These are phyloP conservation scores for Malaclemys terrapin DNA, from an alignment of 2,113 vertebrate genomes.

Conservation along the genomic window DNA sequence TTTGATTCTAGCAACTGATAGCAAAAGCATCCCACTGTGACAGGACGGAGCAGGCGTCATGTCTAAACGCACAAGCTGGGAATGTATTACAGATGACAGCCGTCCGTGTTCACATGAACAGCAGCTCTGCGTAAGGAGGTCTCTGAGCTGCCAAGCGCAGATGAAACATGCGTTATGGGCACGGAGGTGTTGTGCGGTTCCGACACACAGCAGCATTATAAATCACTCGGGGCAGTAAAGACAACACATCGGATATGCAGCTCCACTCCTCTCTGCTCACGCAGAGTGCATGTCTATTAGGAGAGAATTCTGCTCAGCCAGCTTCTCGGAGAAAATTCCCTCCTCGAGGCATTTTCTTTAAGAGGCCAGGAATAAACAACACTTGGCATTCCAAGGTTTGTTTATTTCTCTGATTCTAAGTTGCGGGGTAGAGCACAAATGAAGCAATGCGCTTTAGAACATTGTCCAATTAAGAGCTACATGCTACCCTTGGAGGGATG, in stretches of 20 bases:
- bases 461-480: neutral
- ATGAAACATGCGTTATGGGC: neutral
- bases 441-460: neutral
- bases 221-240: neutral
- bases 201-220: neutral
- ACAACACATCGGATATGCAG: neutral
- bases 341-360: neutral
- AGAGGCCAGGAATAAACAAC: neutral
- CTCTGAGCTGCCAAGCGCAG: neutral
- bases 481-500: neutral
- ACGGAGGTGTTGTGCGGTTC: neutral
- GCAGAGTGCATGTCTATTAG: neutral
- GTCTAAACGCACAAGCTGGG: neutral
- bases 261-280: neutral
- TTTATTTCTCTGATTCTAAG: neutral
- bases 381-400: neutral
- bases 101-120: neutral
- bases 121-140: neutral
- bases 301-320: neutral
- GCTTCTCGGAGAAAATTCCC: neutral
- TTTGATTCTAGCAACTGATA: neutral
- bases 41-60: fast-evolving
- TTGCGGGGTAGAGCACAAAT: neutral
- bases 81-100: neutral
- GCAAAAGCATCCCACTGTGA: neutral